phyloP scores from a whole-genome alignment of 2,113 vertebrate species.

The Sterrhoptilus dennistouni region DNA sequence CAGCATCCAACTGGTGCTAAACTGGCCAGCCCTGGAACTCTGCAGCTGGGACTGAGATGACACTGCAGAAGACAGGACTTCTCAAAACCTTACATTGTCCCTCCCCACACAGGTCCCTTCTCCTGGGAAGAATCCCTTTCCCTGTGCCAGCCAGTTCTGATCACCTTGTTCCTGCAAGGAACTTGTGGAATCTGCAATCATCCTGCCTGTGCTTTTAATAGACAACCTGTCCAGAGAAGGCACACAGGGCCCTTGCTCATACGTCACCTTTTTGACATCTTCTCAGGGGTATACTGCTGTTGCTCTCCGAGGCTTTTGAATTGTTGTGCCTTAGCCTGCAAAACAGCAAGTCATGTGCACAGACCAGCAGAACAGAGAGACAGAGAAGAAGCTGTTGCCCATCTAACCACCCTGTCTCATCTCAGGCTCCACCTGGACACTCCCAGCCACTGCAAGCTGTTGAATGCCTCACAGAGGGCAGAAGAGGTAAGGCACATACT shows the following conservation, averaged over 20 bases:
- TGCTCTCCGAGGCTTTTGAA: background rate
- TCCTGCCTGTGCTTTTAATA: background rate
- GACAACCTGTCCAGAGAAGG: background rate
- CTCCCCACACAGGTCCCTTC: background rate
- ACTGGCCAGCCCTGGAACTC: background rate
- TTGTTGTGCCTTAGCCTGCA: background rate
- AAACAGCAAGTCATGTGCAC: background rate
- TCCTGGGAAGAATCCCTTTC: background rate
- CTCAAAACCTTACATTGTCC: background rate
- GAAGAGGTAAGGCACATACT: background rate
- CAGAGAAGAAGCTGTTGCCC: background rate
- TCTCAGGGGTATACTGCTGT: constrained; percentile 5
- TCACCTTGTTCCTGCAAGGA: background rate
- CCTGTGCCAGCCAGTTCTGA: background rate
- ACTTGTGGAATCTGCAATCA: background rate
- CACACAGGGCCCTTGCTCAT: background rate
- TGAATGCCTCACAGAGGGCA: background rate
- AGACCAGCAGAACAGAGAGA: background rate
- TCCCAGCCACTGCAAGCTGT: background rate
- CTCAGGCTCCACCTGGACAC: background rate
- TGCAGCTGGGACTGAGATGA: background rate
- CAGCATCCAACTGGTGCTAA: background rate
- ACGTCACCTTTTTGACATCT: background rate
- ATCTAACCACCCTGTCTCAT: background rate
- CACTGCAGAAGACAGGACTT: background rate